Evolutionary conservation across 2,113 vertebrate genomes (phyloP), one percentile per base, ranked within the genome.

Genomic region (Poeciliopsis retropinna): DNA sequence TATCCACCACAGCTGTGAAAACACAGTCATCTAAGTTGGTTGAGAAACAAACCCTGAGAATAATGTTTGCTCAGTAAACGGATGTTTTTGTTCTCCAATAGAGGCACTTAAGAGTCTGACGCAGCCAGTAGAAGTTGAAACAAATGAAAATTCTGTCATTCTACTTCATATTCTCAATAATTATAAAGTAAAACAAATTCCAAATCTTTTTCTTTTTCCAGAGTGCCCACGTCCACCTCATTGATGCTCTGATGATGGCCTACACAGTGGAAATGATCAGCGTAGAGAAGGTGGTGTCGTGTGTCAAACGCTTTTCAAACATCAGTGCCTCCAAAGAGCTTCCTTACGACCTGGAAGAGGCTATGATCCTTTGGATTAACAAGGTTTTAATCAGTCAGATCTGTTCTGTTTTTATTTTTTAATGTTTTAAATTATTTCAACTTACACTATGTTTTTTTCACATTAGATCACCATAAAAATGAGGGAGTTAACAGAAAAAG

Each of bases 331-430:
- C 97, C 0, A 97, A 97, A 81, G 97, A 98, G 78, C 94, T 97
- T 31, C 98, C 97, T 2, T 97, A 96, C 31, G 96, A 97, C 91
- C 89, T 99, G 15, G 97, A 99, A 88, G 97, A 99, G n/a, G 97
- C 97, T 0, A 97, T 98, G 97, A 91, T 98, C 73, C 97, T 99
- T 92, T 99, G 98, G 98, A 96, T 99, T 76, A 99, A 99, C 92
- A 98, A 99, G 96, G 98, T 98, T 37, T 60, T 11, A 78, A 19
- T 1, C 9, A 30, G 15, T 29, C 65, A 47, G 5, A 8, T 17
- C 5, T 30, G 13, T 39, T 22, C 13, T 9, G 6, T 47, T 27
- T 77, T 7, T 11, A 19, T 61, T 15, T 60, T n/a, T 32, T 39
- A 32, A 14, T 15, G 68, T 0, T 28, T 69, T 39, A 7, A 0